These are phyloP conservation scores for Quiscalus mexicanus DNA, from an alignment of 2,113 vertebrate species.

Conservation along the genomic window DNA sequence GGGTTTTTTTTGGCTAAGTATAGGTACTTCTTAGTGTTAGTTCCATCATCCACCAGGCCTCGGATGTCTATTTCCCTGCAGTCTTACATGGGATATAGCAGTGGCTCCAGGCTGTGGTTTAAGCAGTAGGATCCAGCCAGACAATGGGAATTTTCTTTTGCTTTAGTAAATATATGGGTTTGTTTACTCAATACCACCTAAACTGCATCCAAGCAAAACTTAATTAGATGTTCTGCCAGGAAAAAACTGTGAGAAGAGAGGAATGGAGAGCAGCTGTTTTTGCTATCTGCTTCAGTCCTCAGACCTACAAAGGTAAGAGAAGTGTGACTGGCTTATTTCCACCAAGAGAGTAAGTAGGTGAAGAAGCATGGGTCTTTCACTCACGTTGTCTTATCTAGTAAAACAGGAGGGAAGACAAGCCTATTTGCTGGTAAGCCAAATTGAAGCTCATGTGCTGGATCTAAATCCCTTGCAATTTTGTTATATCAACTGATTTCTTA, in stretches of 20 bases:
- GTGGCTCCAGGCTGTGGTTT: background rate
- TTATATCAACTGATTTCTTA: background rate
- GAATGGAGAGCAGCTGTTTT: constrained; percentile 1
- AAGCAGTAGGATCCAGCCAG: background rate
- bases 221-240: background rate
- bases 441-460: background rate
- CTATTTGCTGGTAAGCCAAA: background rate
- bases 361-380: background rate
- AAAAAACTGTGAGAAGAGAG: background rate
- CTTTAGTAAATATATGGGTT: background rate
- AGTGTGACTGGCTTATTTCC: background rate
- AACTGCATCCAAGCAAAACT: background rate
- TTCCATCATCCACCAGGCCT: background rate
- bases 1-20: background rate
- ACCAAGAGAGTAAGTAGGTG: background rate
- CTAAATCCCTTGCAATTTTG: background rate
- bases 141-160: background rate
- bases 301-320: background rate
- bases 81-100: background rate
- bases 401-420: background rate
- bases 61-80: background rate
- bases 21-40: background rate
- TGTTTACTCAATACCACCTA: constrained; percentile 9
- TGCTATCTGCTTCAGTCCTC: background rate
- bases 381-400: background rate